Base-by-base conservation (phyloP, 1,140 invertebrate species). In the Cydia splendana region DNA sequence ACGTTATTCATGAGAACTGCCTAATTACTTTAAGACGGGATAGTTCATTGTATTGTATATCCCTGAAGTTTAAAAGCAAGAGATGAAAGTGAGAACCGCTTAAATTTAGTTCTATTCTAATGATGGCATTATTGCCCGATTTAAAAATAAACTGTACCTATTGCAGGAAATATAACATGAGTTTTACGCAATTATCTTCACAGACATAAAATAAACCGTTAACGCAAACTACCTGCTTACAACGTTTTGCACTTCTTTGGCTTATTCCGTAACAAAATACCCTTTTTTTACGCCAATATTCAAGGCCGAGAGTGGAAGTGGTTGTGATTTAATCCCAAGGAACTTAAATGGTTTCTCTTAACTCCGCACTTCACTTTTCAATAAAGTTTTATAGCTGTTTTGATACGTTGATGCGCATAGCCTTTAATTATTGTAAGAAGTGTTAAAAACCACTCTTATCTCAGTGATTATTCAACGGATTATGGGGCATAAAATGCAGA, bases 311-410 rank as follows among this genome's bases (percentile, higher is more conserved):
- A 79, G 75, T 84, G 86, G 88, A 90, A 88, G 85, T 84, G 83
- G 86, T 85, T 76, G 75, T 76, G 84, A 86, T 83, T 84, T 86
- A 75, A 84, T 84, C 81, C 84, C 78, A 76, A 80, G 77, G 76
- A 79, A 78, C 77, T 84, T 82, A 65, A 82, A 86, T 75, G 87
- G 85, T 69, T 89, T 89, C 85, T 76, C 76, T 75, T 75, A 48
- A 80, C 77, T 77, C 78, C 80, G 75, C 79, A 77, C 78, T 48
- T 77, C 77, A 75, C 80, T 79, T 84, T 84, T 85, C 87, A 87
- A 84, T 87, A 85, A 81, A 81, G 83, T 84, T 82, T 88, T 90
- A 90, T 81, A 82, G 87, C 79, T 80, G 80, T 84, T 85, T 87
- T 84, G 82, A 87, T 88, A 87, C 84, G 81, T 86, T 80, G 82